Conservation (phyloP, 2,797 vertebrate species). For the Gouania willdenowi region DNA sequence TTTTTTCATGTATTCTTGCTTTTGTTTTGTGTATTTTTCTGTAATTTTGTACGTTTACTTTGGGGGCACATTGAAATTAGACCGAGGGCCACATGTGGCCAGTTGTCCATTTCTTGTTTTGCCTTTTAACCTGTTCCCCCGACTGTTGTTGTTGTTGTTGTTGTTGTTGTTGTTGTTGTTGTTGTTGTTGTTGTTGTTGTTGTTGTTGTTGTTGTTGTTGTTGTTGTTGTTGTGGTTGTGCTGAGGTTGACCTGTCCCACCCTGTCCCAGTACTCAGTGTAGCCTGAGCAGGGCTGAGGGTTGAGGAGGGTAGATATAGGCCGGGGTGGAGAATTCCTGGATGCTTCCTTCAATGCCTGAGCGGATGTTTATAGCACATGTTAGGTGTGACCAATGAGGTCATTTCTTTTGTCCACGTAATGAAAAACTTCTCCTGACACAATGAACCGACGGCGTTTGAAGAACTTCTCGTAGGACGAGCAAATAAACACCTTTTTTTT, state of each 20-base stretch:
- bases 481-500: slow-evolving; percentile 60
- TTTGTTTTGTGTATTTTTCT: too few species aligned
- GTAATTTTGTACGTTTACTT: too few species aligned
- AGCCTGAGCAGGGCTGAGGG: slow-evolving; percentile 33
- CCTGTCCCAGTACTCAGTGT: slow-evolving; percentile 56
- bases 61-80: too few species aligned
- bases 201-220: slow-evolving; percentile 41
- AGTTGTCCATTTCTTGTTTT: too few species aligned
- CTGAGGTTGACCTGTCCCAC: slow-evolving; percentile 38
- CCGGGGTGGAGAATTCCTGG: slow-evolving; percentile 78
- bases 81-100: too few species aligned
- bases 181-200: too few species aligned
- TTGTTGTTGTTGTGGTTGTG: slow-evolving; percentile 59
- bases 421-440: slow-evolving; percentile 65
- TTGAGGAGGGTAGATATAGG: slow-evolving; percentile 36
- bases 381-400: slow-evolving; percentile 76
- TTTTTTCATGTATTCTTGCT: too few species aligned
- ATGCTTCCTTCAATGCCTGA: slow-evolving; percentile 67
- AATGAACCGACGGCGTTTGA: slow-evolving; percentile 58
- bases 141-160: too few species aligned
- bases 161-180: too few species aligned
- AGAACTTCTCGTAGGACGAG: slow-evolving; percentile 52
- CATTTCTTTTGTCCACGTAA: slow-evolving; percentile 73
- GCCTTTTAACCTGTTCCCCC: too few species aligned
- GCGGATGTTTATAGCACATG: slow-evolving; percentile 77